Evolutionary conservation across 2,888 invertebrate species (phyloP), one percentile per base, ranked within the genome.

Genomic region (Matsumyia berberina): DNA sequence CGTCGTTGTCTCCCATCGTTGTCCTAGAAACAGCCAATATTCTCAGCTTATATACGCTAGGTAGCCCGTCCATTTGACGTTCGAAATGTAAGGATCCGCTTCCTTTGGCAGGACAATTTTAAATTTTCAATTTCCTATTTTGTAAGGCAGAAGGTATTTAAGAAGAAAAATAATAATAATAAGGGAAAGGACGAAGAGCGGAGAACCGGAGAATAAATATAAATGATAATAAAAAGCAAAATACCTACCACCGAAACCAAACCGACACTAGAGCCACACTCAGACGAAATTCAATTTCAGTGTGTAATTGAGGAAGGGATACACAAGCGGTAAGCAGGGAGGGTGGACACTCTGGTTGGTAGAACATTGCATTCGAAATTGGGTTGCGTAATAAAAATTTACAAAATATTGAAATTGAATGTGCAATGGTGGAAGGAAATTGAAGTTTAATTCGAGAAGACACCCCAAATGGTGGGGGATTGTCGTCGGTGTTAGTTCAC

Each of bases 361-460:
- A 57, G 46, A 72, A 67, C 55, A 78, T 67, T 78, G 82, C 78
- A 83, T 73, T 78, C 35, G 58, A 62, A 83, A 73, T 78, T 78
- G 72, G 67, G 72, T 78, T 83, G 72, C 42, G 72, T 83, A 62
- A 19, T 78, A 78, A 83, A 73, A 57, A 78, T 67, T 78, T 83
- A 62, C 62, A 83, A 83, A 83, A 83, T 83, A 83, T 83, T 83
- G 72, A 57, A 83, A 78, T 83, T 83, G 82, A 83, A 78, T 83
- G 82, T 78, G 82, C 72, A 83, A 67, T 72, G 66, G 78, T 51
- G 72, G 67, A 73, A 67, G 67, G 29, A 83, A 73, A 83, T 83
- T 83, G 53, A 73, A 73, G 44, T 78, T 62, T 73, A 73, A 83
- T 83, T 83, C 53, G 2, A 66, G 53, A 70, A 19, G 49, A 49